Evolutionary conservation across 2,888 invertebrate genomes (phyloP).

Genomic region (Eupithecia vulgata): DNA sequence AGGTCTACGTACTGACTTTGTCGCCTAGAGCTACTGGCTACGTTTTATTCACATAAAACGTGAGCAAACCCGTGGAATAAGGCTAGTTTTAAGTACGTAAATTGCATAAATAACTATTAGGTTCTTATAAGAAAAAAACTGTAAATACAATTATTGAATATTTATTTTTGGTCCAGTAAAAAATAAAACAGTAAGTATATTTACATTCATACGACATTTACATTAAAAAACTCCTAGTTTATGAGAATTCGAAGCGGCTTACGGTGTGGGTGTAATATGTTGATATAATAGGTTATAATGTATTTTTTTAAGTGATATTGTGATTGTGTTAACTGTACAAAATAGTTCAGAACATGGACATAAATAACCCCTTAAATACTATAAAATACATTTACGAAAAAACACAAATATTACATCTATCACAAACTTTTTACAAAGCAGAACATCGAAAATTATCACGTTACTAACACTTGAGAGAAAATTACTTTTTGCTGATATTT

Average conservation of each 20-base stretch:
- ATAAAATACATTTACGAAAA: constrained; percentile 13
- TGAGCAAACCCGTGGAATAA: neutral
- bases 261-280: neutral
- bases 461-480: neutral
- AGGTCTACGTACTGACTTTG: too few relatives aligned
- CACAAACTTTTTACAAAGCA: constrained; percentile 25
- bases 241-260: neutral
- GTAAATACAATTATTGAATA: constrained; percentile 10
- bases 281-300: neutral
- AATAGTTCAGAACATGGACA: neutral
- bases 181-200: constrained; percentile 33
- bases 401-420: constrained; percentile 11
- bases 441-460: constrained; percentile 26
- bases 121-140: neutral
- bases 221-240: constrained; percentile 6
- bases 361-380: constrained; percentile 20
- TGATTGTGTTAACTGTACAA: neutral
- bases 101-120: neutral
- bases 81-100: neutral
- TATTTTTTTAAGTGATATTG: neutral
- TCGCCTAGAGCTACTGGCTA: neutral
- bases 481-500: neutral
- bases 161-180: constrained; percentile 45
- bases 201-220: constrained; percentile 34
- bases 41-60: neutral